These are phyloP conservation scores for Drosophila varians DNA, from an alignment of 1,140 invertebrate genomes.

Conservation along the genomic window DNA sequence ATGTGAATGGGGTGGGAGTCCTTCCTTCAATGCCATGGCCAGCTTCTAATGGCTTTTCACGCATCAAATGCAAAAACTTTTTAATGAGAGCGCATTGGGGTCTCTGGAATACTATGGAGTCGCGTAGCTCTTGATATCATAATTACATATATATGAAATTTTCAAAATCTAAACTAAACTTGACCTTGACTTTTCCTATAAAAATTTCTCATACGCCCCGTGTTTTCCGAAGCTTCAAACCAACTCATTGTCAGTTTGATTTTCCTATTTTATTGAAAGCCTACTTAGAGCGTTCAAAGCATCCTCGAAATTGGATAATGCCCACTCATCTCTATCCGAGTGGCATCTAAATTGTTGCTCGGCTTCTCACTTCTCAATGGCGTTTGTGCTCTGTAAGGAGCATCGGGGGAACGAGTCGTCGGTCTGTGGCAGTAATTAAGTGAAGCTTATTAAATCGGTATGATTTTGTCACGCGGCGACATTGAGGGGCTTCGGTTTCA, in stretches of 20 bases:
- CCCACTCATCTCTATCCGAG: constrained; percentile 5
- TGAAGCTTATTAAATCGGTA: constrained; percentile 53
- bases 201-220: too few species aligned
- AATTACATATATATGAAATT: too few species aligned
- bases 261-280: background rate
- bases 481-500: constrained; percentile 33
- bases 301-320: background rate
- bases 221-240: background rate
- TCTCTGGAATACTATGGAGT: constrained; percentile 27
- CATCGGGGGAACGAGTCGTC: background rate
- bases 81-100: constrained; percentile 54
- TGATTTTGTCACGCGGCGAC: constrained; percentile 57
- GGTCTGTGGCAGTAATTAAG: constrained; percentile 46
- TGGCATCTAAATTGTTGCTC: constrained; percentile 34
- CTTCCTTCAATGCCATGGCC: constrained; percentile 43
- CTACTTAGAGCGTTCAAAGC: background rate
- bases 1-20: background rate
- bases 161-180: too few species aligned
- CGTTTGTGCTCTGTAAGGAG: constrained; percentile 12
- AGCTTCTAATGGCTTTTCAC: constrained; percentile 68
- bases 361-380: constrained; percentile 19
- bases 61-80: constrained; percentile 57
- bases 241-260: background rate
- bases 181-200: too few species aligned
- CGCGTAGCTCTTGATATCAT: too few species aligned